Evolutionary conservation across 2,888 invertebrate genomes (phyloP), one percentile per base, ranked within the genome.

Genomic region (Caenorhabditis afra): DNA sequence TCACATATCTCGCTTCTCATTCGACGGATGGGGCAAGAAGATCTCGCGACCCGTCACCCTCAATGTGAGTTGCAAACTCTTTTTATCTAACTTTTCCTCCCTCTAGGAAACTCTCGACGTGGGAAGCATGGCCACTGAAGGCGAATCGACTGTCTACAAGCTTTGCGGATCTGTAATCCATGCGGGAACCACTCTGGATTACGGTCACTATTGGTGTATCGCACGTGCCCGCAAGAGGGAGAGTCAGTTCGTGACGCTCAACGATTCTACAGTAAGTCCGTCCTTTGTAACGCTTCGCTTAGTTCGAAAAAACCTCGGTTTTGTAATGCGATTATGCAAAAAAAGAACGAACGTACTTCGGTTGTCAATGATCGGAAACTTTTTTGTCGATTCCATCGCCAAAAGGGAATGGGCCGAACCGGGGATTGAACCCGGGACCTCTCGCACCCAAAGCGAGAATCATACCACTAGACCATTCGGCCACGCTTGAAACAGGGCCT

Each of bases 391-490:
- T 29, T 29, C n/a, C 4, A 29, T 29, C 3, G 7, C 29, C 29
- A 18, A 55, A 49, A 53, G 35, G 22, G 39, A 57, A 67, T 75
- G 82, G 82, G 84, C 82, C 68, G 80, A 82, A 81, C 85, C 86
- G 86, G 86, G 86, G 84, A 82, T 86, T 79, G 87, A 87, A 83
- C 85, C 84, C 85, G 87, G 86, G 86, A 86, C 86, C 85, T 87
- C 86, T 85, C 86, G 86, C 88, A 87, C 87, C 87, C 85, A 73
- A 87, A 88, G 88, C 87, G 86, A 88, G 87, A 88, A 88, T 87
- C 88, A 82, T n/a, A n/a, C 88, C 86, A 82, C 87, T 88, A 86
- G 88, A 88, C n/a, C n/a, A n/a, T n/a, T n/a, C n/a, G n/a, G n/a
- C n/a, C n/a, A 87, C 87, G 84, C 55, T 29, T 5, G 7, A 39